Base-by-base conservation (phyloP, 2,888 invertebrate species). In the Theristus sp. region DNA sequence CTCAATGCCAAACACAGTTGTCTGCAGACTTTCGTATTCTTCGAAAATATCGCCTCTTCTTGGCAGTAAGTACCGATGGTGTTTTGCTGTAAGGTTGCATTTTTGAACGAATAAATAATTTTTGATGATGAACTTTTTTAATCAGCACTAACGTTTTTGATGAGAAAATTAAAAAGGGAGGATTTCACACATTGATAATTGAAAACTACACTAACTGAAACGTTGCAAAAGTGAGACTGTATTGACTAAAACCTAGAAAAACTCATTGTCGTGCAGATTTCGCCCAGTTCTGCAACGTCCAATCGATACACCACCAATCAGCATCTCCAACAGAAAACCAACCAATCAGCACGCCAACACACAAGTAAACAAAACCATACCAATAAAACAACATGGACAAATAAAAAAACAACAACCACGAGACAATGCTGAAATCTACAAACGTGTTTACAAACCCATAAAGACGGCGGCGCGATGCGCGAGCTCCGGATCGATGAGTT, bases 401-500 rank as follows among this genome's bases (percentile, higher is more conserved):
- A 38, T 17, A 38, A 38, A 6, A 38, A 38, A 17, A 38, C 10
- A 6, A 38, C 38, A 38, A 38, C 38, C 38, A 6, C 38, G 38
- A 13, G 38, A 38, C 17, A 6, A 38, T 38, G 6, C 10, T 6
- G 38, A 6, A 38, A 38, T 38, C n/a, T n/a, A 38, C 17, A 38
- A 38, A 38, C 17, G 10, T 38, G 6, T 13, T 38, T 38, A 38
- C 38, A 6, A 38, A 38, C 17, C 6, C 17, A 38, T 38, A 38
- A 38, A n/a, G n/a, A n/a, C n/a, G n/a, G n/a, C n/a, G n/a, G n/a
- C n/a, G n/a, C n/a, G n/a, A n/a, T n/a, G n/a, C 6, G 74, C 72
- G 0, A 66, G 70, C 64, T 76, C 76, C 30, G 75, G 70, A 61
- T 71, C 71, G 22, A 75, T 61, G 24, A 71, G 31, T 24, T 65